These are phyloP conservation scores for Bos taurus DNA, from an alignment of 2,113 vertebrate genomes.

Conservation along the genomic window ARS-UCD2.0 NC_037339.1:21065501-21066000, in stretches of 20 bases:
- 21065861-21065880: not conserved
- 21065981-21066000: not conserved
- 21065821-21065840: not conserved
- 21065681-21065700: not conserved
- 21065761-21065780: not conserved
- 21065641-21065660: not conserved
- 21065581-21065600: not conserved
- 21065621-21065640: not conserved
- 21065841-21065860: not conserved
- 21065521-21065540: not conserved
- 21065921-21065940: not conserved
- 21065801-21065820: not conserved
- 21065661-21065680: not conserved
- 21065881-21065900: not conserved
- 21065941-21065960: not conserved
- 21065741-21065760: not conserved
- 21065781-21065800: not conserved
- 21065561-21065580: not conserved
- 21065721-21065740: not conserved
- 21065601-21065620: not conserved
- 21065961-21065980: conserved; percentile 25
- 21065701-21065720: not conserved
- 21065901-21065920: conserved; percentile 10
- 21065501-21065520: not conserved
- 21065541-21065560: not conserved